Evolutionary conservation across 2,888 invertebrate species (phyloP).

Genomic region (Hydrotaea diabolus): DNA sequence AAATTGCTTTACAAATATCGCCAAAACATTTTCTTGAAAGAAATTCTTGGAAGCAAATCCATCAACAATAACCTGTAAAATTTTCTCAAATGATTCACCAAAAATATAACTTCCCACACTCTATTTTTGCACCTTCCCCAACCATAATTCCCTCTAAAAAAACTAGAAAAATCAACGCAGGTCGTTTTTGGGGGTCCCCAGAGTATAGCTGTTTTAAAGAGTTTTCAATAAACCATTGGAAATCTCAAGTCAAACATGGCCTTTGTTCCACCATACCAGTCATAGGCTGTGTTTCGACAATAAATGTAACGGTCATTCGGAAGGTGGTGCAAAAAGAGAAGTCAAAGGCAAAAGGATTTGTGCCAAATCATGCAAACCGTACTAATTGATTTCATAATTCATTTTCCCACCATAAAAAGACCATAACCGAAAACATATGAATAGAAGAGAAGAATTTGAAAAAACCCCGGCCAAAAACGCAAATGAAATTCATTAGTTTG

Average conservation of each 20-base stretch:
- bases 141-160: conserved; percentile 16
- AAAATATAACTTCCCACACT: conserved; percentile 43
- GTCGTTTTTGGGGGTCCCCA: conserved; percentile 8
- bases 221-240: conserved; percentile 22
- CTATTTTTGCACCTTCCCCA: conserved; percentile 2
- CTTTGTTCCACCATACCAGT: conserved; percentile 31
- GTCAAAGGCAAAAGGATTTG: not conserved
- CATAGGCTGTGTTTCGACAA: conserved; percentile 33
- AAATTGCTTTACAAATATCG: not conserved
- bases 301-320: conserved; percentile 51
- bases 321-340: conserved; percentile 22
- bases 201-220: conserved; percentile 22
- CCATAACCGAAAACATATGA: conserved; percentile 13
- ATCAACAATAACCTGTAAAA: conserved; percentile 4
- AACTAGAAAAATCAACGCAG: not conserved
- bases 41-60: not conserved
- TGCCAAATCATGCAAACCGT: conserved; percentile 58
- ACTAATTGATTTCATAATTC: conserved; percentile 57
- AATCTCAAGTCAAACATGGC: conserved; percentile 50
- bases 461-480: conserved; percentile 32
- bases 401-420: conserved; percentile 48
- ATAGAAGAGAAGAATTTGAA: not conserved
- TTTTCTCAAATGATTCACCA: conserved; percentile 45
- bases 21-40: not conserved
- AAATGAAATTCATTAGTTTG: conserved; percentile 66